Percentiles rank a stretch among this genome's conserved stretches.
Evolutionary conservation across 53 echinoderm and acorn worm genomes (phyloP).

Genomic region (Henricia sp.): DNA sequence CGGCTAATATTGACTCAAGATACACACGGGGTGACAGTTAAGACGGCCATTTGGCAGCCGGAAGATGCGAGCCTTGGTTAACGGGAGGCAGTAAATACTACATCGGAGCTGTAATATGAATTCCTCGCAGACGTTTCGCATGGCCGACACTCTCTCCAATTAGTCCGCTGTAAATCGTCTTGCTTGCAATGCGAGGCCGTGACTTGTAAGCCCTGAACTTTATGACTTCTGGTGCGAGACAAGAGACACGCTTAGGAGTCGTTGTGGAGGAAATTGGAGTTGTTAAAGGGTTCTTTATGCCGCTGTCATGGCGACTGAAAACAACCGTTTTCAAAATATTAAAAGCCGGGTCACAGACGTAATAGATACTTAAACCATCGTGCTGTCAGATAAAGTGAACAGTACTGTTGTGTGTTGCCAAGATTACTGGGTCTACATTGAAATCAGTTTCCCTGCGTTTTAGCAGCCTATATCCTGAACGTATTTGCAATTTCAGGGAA

Average conservation of each 20-base stretch:
- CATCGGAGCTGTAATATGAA: slow-evolving; percentile 5
- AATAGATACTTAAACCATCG: too few species aligned
- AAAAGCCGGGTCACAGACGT: too few species aligned
- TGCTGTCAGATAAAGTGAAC: too few species aligned
- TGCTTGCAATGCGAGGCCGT: not conserved
- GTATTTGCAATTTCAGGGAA: too few species aligned
- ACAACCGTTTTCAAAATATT: too few species aligned
- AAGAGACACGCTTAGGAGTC: too few species aligned
- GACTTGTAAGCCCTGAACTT: not conserved
- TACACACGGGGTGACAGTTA: not conserved
- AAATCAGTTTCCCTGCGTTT: too few species aligned
- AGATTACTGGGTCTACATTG: too few species aligned
- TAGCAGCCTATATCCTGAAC: too few species aligned
- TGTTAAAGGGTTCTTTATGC: not conserved
- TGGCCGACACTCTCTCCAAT: slow-evolving; percentile 44
- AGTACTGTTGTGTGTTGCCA: too few species aligned
- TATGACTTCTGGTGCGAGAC: slow-evolving; percentile 19
- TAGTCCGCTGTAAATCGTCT: slow-evolving; percentile 44
- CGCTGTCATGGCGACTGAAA: not conserved
- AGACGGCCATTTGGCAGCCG: slow-evolving; percentile 2
- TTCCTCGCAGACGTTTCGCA: slow-evolving; percentile 19
- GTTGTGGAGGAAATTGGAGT: not conserved
- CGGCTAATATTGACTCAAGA: slow-evolving; percentile 29
- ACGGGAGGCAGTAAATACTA: slow-evolving; percentile 39
- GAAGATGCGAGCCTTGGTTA: not conserved